Conservation (phyloP, 2,888 invertebrate species). For the Patella ulyssiponensis region DNA sequence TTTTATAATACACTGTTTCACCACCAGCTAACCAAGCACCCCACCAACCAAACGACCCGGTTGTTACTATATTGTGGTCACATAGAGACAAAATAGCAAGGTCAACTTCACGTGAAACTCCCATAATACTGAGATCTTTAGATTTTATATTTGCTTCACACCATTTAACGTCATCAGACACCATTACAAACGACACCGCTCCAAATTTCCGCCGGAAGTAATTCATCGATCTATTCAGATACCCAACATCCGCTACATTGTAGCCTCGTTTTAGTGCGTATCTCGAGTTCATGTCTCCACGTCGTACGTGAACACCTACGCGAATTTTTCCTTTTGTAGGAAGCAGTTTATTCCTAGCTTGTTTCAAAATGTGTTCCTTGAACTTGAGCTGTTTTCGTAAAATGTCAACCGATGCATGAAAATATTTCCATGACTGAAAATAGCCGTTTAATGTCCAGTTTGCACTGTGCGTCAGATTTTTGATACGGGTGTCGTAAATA, state of each 20-base stretch:
- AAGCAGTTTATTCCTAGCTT: slow-evolving; percentile 27
- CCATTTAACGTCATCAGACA: slow-evolving; percentile 50
- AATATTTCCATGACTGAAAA: slow-evolving; percentile 57
- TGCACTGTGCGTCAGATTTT: slow-evolving; percentile 29
- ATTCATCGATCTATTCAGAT: slow-evolving; percentile 42
- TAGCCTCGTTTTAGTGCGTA: slow-evolving; percentile 41
- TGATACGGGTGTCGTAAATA: slow-evolving; percentile 29
- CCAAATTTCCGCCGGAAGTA: slow-evolving; percentile 41
- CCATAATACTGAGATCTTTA: slow-evolving; percentile 30
- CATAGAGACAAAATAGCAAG: slow-evolving; percentile 48
- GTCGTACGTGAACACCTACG: slow-evolving; percentile 49
- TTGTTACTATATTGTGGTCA: slow-evolving; percentile 73
- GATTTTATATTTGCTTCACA: slow-evolving; percentile 35
- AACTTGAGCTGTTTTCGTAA: slow-evolving; percentile 44
- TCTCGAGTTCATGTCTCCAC: slow-evolving; percentile 43
- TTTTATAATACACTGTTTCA: slow-evolving; percentile 46
- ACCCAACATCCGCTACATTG: slow-evolving; percentile 41
- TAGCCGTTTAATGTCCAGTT: slow-evolving; percentile 51
- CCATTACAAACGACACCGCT: slow-evolving; percentile 43
- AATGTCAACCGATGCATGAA: slow-evolving; percentile 32
- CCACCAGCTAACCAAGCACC: slow-evolving; percentile 62
- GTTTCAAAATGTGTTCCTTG: slow-evolving; percentile 27
- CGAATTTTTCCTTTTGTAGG: slow-evolving; percentile 27
- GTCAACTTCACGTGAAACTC: slow-evolving; percentile 38
- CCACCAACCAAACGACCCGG: slow-evolving; percentile 68